phyloP scores from a whole-genome alignment of 2,797 vertebrate species.

The Micromesistius poutassou region DNA sequence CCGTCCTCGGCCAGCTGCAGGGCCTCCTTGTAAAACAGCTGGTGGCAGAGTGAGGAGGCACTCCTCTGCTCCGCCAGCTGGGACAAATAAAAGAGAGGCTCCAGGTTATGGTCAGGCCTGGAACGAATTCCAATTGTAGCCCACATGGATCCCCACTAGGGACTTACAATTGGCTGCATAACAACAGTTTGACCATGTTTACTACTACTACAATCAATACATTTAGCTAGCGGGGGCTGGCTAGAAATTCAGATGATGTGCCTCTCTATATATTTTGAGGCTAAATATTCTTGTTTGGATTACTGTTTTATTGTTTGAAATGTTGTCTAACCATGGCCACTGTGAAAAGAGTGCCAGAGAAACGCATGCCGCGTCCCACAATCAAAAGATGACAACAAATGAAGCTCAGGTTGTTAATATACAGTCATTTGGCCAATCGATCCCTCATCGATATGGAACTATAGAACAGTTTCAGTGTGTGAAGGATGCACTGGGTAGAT shows the following conservation, averaged over 20 bases:
- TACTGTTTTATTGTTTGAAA: background rate
- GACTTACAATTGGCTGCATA: background rate
- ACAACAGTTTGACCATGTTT: background rate
- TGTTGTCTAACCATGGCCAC: background rate
- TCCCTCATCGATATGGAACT: background rate
- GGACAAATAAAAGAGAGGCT: background rate
- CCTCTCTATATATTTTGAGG: background rate
- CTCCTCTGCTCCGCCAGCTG: constrained; percentile 78
- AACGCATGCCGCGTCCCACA: background rate
- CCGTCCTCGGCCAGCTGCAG: constrained; percentile 91
- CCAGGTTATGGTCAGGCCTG: background rate
- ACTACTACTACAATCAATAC: background rate
- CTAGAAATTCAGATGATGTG: background rate
- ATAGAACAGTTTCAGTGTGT: background rate
- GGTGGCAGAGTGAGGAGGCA: constrained; percentile 71
- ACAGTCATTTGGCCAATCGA: background rate
- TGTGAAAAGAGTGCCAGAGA: background rate
- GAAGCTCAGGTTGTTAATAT: background rate
- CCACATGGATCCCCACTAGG: background rate
- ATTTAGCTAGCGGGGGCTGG: background rate
- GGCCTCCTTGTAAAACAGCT: constrained; percentile 90
- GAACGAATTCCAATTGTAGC: background rate
- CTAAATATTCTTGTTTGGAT: background rate
- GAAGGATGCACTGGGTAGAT: background rate
- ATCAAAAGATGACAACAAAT: background rate